Conservation (phyloP, 2,888 invertebrate genomes). For the Bellardia bayeri region DNA sequence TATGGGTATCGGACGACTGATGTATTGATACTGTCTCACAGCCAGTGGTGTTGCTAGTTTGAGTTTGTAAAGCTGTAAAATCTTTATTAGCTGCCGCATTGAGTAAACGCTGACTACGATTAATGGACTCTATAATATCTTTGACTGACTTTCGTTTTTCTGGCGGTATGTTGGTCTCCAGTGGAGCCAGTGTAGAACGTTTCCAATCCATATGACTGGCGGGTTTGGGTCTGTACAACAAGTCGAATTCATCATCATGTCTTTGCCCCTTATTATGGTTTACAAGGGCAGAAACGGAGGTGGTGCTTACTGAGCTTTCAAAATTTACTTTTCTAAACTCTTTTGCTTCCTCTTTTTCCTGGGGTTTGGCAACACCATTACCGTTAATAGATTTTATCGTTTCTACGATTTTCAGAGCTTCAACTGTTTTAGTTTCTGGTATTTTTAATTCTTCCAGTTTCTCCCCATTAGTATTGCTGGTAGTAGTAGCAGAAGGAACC, state of each 20-base stretch:
- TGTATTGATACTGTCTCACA: constrained; percentile 21
- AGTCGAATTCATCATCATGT: constrained; percentile 61
- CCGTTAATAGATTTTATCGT: not conserved
- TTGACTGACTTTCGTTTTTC: constrained; percentile 81
- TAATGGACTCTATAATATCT: constrained; percentile 84
- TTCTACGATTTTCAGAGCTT: constrained; percentile 52
- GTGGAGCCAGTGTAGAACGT: constrained; percentile 75
- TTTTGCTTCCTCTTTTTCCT: not conserved
- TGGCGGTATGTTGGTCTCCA: constrained; percentile 75
- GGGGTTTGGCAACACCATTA: not conserved
- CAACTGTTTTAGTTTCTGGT: not conserved
- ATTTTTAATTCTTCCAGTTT: not conserved
- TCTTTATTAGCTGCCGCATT: constrained; percentile 81
- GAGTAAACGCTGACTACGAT: constrained; percentile 82
- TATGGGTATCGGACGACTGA: not conserved
- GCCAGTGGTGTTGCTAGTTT: constrained; percentile 53
- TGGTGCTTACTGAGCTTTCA: constrained; percentile 4
- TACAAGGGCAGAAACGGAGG: not conserved
- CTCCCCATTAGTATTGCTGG: not conserved
- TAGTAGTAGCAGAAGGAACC: not conserved
- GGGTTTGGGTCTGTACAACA: constrained; percentile 70
- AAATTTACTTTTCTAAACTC: not conserved
- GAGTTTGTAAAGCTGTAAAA: constrained; percentile 55
- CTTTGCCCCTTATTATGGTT: constrained; percentile 32
- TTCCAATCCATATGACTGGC: constrained; percentile 75